These are phyloP conservation scores for Luperina nickerlii DNA, from an alignment of 2,888 invertebrate genomes.

Conservation along the genomic window DNA sequence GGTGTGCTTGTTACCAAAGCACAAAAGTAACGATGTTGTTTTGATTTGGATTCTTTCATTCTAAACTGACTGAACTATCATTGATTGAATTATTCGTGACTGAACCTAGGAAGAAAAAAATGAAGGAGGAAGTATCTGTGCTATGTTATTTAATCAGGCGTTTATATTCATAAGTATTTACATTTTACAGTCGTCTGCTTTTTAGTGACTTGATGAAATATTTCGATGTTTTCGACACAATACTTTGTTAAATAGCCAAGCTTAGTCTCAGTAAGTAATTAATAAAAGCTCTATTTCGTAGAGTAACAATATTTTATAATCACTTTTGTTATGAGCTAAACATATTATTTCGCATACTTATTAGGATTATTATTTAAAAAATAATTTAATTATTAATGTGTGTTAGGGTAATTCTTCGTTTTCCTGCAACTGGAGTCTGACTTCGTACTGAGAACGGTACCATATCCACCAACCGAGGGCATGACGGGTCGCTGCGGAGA, in stretches of 20 bases:
- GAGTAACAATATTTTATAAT: not conserved
- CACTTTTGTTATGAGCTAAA: constrained; percentile 1
- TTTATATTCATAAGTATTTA: not conserved
- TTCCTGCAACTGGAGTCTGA: constrained; percentile 79
- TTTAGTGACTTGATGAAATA: not conserved
- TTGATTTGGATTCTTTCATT: too few species aligned
- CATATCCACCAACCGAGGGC: constrained; percentile 88
- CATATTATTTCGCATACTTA: constrained; percentile 23
- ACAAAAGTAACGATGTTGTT: too few species aligned
- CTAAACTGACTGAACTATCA: too few species aligned
- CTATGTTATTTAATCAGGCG: not conserved
- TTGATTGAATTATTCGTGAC: not conserved
- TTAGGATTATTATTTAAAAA: constrained; percentile 26
- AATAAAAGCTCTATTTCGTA: not conserved
- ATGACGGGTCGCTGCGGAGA: constrained; percentile 86
- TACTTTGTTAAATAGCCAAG: not conserved
- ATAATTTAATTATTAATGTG: constrained; percentile 8
- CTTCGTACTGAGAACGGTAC: constrained; percentile 87
- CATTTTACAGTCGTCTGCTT: not conserved
- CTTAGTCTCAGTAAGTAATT: not conserved
- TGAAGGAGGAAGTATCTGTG: not conserved
- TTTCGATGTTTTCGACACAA: not conserved
- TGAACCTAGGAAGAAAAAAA: not conserved
- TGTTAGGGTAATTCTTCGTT: constrained; percentile 64
- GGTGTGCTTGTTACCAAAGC: too few species aligned